Evolutionary conservation across 2,113 vertebrate genomes (phyloP), one percentile per base, ranked within the genome.

Genomic region (Tauraco erythrolophus): DNA sequence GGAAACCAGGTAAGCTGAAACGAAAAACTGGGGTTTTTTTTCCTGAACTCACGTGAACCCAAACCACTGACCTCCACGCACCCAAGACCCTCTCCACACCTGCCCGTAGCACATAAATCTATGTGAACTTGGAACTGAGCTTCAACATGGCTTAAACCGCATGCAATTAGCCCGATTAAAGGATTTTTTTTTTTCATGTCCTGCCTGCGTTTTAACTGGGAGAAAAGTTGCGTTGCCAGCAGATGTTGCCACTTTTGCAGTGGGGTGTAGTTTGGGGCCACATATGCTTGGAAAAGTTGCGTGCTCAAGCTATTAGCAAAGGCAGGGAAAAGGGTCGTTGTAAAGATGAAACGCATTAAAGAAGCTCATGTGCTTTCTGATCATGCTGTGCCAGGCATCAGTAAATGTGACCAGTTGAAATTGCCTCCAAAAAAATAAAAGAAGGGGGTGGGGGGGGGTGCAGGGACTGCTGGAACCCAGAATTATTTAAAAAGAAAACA

Each of bases 311-410:
- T n/a, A 0, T 35, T 39, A 75, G 70, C n/a, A 30, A 83, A 87
- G 71, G 68, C 84, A 82, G 65, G 77, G 51, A 43, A 71, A 91
- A 77, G 61, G 64, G 86, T 84, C 25, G 3, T n/a, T 62, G 58
- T 66, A 87, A 90, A 84, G 95, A 92, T 17, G 64, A 93, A 92
- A 90, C 15, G 45, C 39, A 45, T 91, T 95, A 84, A 82, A 88
- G 90, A 48, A 88, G 78, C 77, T 89, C 84, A 91, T 56, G 41
- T 70, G 64, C 39, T 95, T 68, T 64, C 84, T 78, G 77, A 46
- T 71, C 5, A 0, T 37, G 74, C 78, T 79, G 77, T 90, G 94
- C 92, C 93, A 95, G 70, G 84, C 77, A 66, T 39, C 54, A 84
- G 82, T 43, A 79, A 94, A 86, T 85, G 62, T 50, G 51, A 86